Conservation (phyloP, 2,113 vertebrate species). For the Solenodon paradoxus region DNA sequence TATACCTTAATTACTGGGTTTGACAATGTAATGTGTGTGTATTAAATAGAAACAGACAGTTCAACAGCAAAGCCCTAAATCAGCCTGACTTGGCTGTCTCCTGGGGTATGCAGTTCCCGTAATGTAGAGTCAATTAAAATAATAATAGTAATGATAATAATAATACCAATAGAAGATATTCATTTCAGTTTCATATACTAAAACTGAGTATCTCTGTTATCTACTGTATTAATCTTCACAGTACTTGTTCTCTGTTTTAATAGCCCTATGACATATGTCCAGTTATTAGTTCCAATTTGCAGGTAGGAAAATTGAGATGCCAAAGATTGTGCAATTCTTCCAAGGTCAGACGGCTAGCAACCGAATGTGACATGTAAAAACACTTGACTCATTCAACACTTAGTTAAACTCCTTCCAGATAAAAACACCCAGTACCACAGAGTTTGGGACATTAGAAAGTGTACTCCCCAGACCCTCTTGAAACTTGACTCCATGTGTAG, state of each 20-base stretch:
- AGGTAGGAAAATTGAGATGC: not conserved
- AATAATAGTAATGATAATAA: not conserved
- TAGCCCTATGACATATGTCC: not conserved
- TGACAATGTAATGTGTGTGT: not conserved
- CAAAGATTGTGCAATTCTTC: not conserved
- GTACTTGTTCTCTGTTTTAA: not conserved
- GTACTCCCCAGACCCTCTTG: not conserved
- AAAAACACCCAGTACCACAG: not conserved
- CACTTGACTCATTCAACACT: not conserved
- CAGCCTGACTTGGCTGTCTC: not conserved
- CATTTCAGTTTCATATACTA: slow-evolving; percentile 16
- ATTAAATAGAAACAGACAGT: not conserved
- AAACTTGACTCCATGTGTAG: not conserved
- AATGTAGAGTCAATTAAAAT: not conserved
- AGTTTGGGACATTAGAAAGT: not conserved
- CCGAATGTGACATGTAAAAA: not conserved
- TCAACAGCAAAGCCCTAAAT: not conserved
- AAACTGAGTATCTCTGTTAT: not conserved
- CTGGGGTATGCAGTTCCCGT: not conserved
- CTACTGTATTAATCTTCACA: not conserved
- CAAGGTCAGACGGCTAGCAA: not conserved
- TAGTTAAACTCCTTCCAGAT: not conserved
- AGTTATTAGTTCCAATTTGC: not conserved
- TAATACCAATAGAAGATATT: not conserved
- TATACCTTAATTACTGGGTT: not conserved